Evolutionary conservation across 2,888 invertebrate genomes (phyloP).

Genomic region (Rotaria sp.): DNA sequence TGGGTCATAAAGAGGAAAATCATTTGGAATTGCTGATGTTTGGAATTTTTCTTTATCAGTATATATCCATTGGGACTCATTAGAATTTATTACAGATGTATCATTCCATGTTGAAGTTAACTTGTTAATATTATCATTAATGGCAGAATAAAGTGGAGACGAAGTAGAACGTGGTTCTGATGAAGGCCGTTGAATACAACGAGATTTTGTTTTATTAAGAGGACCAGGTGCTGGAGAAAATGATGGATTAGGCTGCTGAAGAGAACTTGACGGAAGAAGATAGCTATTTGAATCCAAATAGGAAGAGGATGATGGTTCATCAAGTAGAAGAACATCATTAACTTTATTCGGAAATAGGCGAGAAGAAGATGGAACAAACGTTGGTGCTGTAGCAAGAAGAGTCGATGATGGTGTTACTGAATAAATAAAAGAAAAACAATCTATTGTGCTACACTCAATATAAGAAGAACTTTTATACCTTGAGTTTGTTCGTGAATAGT

Average conservation of each 20-base stretch:
- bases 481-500: not conserved
- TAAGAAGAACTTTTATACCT: not conserved
- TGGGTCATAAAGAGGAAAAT: slow-evolving; percentile 21
- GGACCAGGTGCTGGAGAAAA: not conserved
- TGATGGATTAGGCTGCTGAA: not conserved
- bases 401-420: not conserved
- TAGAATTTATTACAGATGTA: not conserved
- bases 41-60: not conserved
- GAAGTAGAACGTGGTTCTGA: not conserved
- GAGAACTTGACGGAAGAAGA: not conserved
- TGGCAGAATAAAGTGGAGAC: not conserved
- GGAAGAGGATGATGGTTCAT: not conserved
- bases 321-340: not conserved
- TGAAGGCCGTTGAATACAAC: slow-evolving; percentile 9
- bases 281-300: not conserved
- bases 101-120: slow-evolving; percentile 1
- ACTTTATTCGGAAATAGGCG: not conserved
- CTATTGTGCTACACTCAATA: too few species aligned
- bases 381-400: not conserved
- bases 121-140: not conserved
- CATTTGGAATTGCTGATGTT: not conserved
- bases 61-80: not conserved
- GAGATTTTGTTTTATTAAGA: not conserved
- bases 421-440: not conserved
- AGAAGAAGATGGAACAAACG: not conserved